These are phyloP conservation scores for Avahi laniger DNA, from an alignment of 2,797 vertebrate species.

Conservation along the genomic window DNA sequence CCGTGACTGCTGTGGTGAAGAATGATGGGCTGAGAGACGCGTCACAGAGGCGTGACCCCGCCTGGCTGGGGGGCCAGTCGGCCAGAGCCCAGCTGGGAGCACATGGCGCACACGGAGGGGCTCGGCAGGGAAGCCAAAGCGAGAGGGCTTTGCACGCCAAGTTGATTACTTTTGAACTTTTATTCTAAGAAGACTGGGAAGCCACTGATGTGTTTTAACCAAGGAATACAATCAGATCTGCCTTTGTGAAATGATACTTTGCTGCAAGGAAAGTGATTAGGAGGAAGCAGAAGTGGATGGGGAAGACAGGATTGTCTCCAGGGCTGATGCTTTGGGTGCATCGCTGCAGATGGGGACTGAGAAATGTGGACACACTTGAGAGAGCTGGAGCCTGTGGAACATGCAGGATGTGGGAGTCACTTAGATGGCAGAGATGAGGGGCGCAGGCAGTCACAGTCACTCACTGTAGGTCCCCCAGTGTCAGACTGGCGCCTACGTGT, in stretches of 20 bases:
- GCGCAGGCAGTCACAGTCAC: background rate
- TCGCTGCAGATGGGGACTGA: background rate
- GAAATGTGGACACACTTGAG: background rate
- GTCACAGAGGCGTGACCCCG: rapidly evolving
- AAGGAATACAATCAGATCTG: background rate
- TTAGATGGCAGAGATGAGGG: background rate
- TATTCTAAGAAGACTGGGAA: background rate
- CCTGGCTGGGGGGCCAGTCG: rapidly evolving
- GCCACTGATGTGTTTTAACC: background rate
- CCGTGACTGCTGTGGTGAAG: background rate
- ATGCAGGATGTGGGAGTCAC: rapidly evolving
- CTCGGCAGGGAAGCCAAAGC: background rate
- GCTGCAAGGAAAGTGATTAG: background rate
- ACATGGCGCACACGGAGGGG: rapidly evolving
- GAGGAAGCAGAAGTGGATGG: background rate
- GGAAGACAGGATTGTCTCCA: background rate
- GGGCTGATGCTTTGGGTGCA: background rate
- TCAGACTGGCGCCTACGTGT: too few species aligned
- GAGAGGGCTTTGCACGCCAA: background rate
- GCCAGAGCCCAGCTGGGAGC: background rate
- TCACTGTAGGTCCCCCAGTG: background rate
- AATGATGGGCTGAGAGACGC: rapidly evolving
- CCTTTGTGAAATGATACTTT: background rate
- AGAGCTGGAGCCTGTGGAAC: background rate
- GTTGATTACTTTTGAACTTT: background rate